Conservation (phyloP, 1,140 invertebrate genomes). For the Drosophila nannoptera region DNA sequence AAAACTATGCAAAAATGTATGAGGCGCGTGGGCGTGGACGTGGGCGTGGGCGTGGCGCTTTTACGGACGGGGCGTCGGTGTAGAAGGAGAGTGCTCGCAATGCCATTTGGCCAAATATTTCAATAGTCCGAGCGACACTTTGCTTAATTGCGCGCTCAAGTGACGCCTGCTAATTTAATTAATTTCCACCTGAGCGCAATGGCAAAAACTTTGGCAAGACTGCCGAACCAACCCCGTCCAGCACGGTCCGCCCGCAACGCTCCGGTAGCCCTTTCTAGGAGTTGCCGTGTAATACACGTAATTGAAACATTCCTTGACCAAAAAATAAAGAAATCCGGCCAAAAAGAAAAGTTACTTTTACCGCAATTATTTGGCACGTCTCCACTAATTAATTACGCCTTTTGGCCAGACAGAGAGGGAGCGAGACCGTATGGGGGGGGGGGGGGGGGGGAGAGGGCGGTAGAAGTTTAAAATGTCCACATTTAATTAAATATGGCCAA, state of each 20-base stretch:
- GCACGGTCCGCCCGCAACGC: neutral
- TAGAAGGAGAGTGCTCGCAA: too few relatives aligned
- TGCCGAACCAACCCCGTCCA: too few relatives aligned
- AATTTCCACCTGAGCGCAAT: constrained; percentile 64
- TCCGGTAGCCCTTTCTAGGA: constrained; percentile 3
- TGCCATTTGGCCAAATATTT: constrained; percentile 57
- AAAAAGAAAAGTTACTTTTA: constrained; percentile 68
- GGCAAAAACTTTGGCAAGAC: constrained; percentile 42
- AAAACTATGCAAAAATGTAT: constrained; percentile 28
- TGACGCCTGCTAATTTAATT: constrained; percentile 75
- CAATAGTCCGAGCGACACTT: constrained; percentile 62
- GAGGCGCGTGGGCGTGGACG: neutral
- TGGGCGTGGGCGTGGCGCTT: too few relatives aligned
- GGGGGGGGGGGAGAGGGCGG: constrained; percentile 1
- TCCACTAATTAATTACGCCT: constrained; percentile 76
- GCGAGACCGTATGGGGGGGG: too few relatives aligned
- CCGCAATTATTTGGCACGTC: constrained; percentile 76
- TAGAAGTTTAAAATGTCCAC: constrained; percentile 71
- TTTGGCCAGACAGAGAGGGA: constrained; percentile 35
- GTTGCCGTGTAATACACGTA: constrained; percentile 62
- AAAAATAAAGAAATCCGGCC: constrained; percentile 51
- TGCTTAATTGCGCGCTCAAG: constrained; percentile 57
- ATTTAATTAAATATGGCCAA: constrained; percentile 73
- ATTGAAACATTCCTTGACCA: constrained; percentile 74
- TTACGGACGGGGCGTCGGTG: neutral